These are phyloP conservation scores for Cherax quadricarinatus DNA, from an alignment of 1,140 invertebrate species.

Conservation along the genomic window DNA sequence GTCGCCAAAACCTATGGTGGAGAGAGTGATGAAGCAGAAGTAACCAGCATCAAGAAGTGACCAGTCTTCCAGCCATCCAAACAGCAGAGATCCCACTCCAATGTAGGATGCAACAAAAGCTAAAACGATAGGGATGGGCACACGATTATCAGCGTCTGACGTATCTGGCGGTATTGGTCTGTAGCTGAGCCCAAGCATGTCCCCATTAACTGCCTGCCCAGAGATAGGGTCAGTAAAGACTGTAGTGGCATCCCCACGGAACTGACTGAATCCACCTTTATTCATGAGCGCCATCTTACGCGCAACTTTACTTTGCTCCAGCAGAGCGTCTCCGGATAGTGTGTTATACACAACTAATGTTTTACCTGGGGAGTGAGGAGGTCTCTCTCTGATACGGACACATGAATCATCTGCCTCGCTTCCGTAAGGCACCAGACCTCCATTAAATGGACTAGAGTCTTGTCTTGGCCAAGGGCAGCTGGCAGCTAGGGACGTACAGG, in stretches of 20 bases:
- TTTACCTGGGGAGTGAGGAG: conserved; percentile 65
- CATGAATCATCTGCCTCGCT: conserved; percentile 19
- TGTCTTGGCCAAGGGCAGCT: conserved; percentile 37
- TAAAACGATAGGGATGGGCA: conserved; percentile 59
- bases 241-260: conserved; percentile 52
- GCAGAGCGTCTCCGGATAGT: conserved; percentile 69
- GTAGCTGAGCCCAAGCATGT: conserved; percentile 70
- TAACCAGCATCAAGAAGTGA: conserved; percentile 89
- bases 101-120: conserved; percentile 55
- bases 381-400: not conserved
- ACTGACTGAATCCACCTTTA: conserved; percentile 42
- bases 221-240: conserved; percentile 71
- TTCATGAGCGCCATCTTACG: conserved; percentile 69
- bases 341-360: conserved; percentile 73
- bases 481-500: conserved; percentile 42
- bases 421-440: conserved; percentile 16
- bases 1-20: conserved; percentile 92
- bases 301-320: conserved; percentile 70
- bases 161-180: conserved; percentile 71
- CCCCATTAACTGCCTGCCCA: conserved; percentile 70
- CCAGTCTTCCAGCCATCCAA: conserved; percentile 73
- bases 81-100: conserved; percentile 55
- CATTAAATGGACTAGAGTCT: conserved; percentile 28
- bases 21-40: conserved; percentile 91
- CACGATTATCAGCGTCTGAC: conserved; percentile 58